Base-by-base conservation (phyloP, 2,888 invertebrate genomes). In the Pseudoips prasinana region DNA sequence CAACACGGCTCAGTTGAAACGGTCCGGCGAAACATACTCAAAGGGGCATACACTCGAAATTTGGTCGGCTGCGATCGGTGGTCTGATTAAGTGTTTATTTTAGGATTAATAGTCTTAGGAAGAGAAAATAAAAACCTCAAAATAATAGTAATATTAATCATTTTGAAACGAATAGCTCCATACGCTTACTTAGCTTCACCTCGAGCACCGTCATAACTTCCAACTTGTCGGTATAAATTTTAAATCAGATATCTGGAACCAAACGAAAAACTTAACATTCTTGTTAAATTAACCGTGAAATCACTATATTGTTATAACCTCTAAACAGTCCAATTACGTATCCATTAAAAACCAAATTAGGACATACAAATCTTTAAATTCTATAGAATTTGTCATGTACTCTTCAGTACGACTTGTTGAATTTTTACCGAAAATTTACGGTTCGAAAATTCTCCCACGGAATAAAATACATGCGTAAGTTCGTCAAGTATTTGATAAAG, bases 371-470 rank as follows among this genome's bases (percentile, higher is more conserved):
- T 25, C 22, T 31, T 28, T 23, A 38, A 46, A 43, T 38, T 33
- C 44, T 22, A 46, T 41, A 32, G 46, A 39, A 43, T 43, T 40
- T 33, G n/a, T n/a, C n/a, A n/a, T n/a, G n/a, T n/a, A n/a, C n/a
- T 29, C 42, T 53, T 41, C 36, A 22, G 33, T 29, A 17, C 8
- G 25, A 42, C 34, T 45, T 31, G 34, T 39, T 31, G 33, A 25
- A 32, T 42, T 29, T 22, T 10, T 33, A 41, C 37, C 18, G 22
- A 26, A 35, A 47, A 29, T 55, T 66, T 62, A 66, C 65, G 73
- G 60, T 67, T 59, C 59, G 68, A 49, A 57, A 56, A 65, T 66
- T 73, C 71, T 84, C 81, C 72, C 83, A 84, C 80, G 76, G 49
- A 53, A 58, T 50, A 52, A 55, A 58, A 43, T 46, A 49, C 42